phyloP scores from a whole-genome alignment of 2,888 invertebrate genomes.

The Myopa testacea region DNA sequence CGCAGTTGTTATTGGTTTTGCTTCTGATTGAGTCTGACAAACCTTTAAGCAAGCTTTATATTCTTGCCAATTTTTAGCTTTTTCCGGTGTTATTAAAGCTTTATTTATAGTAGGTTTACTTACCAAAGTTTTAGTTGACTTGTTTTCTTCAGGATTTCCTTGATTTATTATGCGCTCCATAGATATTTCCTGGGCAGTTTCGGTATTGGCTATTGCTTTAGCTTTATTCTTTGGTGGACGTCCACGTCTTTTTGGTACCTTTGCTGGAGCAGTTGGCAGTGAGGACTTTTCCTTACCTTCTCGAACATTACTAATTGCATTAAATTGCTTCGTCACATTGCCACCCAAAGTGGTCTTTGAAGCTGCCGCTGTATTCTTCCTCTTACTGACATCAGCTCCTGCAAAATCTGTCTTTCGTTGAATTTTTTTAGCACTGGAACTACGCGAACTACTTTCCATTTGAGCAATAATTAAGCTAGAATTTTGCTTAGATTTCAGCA shows the following conservation, averaged over 20 bases:
- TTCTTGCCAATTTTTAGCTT: slow-evolving; percentile 51
- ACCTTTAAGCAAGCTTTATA: slow-evolving; percentile 49
- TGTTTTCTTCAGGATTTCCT: neutral
- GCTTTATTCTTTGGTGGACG: slow-evolving; percentile 52
- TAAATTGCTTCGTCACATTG: slow-evolving; percentile 2
- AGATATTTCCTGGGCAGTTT: neutral
- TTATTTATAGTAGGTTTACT: neutral
- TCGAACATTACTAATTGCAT: slow-evolving; percentile 26
- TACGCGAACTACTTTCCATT: slow-evolving; percentile 53
- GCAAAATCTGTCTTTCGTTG: slow-evolving; percentile 29
- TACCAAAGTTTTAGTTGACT: neutral
- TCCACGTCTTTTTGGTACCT: slow-evolving; percentile 53
- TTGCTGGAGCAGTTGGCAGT: neutral
- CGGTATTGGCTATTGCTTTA: neutral
- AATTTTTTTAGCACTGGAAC: neutral
- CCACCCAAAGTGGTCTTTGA: neutral
- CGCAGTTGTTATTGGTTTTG: neutral
- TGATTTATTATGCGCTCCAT: neutral
- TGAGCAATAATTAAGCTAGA: slow-evolving; percentile 61
- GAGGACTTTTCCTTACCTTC: neutral
- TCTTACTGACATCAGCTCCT: neutral
- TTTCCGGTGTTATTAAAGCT: slow-evolving; percentile 44
- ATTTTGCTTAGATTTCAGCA: slow-evolving; percentile 55
- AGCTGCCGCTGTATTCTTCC: neutral
- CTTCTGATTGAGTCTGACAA: slow-evolving; percentile 6